Evolutionary conservation across 2,888 invertebrate species (phyloP), one percentile per base, ranked within the genome.

Genomic region (Trichopoda pennipes): DNA sequence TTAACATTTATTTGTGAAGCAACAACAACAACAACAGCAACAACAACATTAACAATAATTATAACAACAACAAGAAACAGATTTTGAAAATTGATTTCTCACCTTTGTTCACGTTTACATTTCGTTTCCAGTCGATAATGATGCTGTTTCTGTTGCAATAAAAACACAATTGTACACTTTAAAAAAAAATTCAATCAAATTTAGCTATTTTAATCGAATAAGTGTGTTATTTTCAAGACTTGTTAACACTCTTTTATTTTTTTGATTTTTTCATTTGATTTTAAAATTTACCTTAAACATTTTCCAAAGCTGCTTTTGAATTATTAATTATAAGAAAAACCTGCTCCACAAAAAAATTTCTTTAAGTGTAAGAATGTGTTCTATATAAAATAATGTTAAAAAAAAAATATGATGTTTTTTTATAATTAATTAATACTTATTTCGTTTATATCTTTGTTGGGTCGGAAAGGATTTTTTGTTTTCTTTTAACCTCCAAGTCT

Each of bases 81-180:
- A 89, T 89, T 88, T 88, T 85, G 89, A 86, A 88, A 88, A 88
- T 88, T 88, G 88, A 88, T 88, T 88, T 88, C 88, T 89, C 88
- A 89, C 89, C 88, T 88, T 86, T 86, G 88, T 87, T 89, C 89
- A 83, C 78, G 83, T 83, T 83, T 81, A 78, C 78, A 88, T 89
- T 88, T 86, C 86, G 83, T 77, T 74, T 75, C 76, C 72, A 76
- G 64, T 76, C 72, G 80, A 79, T 73, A 72, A 73, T 73, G 72
- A 75, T 72, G 66, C 42, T 70, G 73, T 75, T 55, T 64, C 51
- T 49, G 53, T 38, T 21, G 17, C 32, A 85, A 87, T 87, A 85
- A 86, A 85, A 56, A 38, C 49, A 35, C 6, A 66, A 32, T 47
- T 47, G 47, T 56, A 49, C 35, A 75, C 66, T 16, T 38, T 23